Percentiles rank a stretch among this genome's conserved stretches.
These are phyloP conservation scores for Siniperca obscura DNA, from an alignment of 2,797 vertebrate genomes.

Conservation along the genomic window DNA sequence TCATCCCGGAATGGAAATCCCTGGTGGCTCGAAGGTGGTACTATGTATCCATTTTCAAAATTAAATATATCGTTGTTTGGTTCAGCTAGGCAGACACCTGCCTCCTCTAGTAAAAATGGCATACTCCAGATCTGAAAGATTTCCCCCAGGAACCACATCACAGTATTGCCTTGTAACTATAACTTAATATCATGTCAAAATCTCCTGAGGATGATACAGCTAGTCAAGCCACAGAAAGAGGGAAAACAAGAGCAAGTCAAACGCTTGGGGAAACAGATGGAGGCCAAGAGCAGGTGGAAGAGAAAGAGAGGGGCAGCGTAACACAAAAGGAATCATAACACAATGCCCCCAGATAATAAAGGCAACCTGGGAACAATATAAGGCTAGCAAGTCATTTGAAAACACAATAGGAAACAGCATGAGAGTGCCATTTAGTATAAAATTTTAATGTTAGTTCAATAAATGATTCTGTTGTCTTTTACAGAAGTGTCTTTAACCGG, in stretches of 20 bases:
- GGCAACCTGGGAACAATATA: conserved; percentile 85
- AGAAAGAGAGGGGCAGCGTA: conserved; percentile 15
- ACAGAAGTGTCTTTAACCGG: conserved; percentile 72
- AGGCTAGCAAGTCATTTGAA: conserved; percentile 88
- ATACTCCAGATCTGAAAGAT: conserved; percentile 87
- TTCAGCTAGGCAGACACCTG: conserved; percentile 88
- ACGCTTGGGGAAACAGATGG: conserved; percentile 66
- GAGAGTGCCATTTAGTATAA: conserved; percentile 86
- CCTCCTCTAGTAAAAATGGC: conserved; percentile 87
- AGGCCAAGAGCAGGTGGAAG: conserved; percentile 62
- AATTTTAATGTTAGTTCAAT: conserved; percentile 84
- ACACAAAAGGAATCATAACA: conserved; percentile 76
- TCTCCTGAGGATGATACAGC: conserved; percentile 90
- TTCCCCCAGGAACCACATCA: conserved; percentile 89
- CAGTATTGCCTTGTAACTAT: conserved; percentile 92
- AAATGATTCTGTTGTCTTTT: conserved; percentile 82
- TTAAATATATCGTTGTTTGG: conserved; percentile 92
- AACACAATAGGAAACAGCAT: conserved; percentile 87
- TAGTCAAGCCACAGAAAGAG: conserved; percentile 85
- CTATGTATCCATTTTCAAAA: conserved; percentile 89
- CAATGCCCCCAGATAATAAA: conserved; percentile 87
- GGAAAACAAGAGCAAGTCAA: conserved; percentile 68
- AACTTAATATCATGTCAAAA: conserved; percentile 93
- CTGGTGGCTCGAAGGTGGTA: conserved; percentile 78
- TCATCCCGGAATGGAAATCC: conserved; percentile 83